Evolutionary conservation across 2,888 invertebrate genomes (phyloP), one percentile per base, ranked within the genome.

Genomic region (Luffia ferchaultella): DNA sequence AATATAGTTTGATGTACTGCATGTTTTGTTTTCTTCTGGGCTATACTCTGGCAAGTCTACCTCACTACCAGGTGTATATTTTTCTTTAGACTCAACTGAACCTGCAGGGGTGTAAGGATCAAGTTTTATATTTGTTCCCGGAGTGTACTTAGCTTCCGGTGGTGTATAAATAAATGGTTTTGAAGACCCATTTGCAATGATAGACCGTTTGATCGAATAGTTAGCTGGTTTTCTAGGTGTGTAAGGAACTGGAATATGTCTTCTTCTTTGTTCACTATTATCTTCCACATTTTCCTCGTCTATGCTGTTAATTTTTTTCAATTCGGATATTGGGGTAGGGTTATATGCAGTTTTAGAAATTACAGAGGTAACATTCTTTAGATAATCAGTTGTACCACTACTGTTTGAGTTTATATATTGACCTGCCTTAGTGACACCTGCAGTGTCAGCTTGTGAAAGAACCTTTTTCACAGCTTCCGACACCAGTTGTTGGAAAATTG

Each of bases 241-340:
- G 51, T 85, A 85, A 20, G 85, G 85, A 46, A 85, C 83, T 49
- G 85, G 85, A 58, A 85, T 85, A 59, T 85, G 85, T 60, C 73
- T 70, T 55, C 67, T 76, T 58, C 67, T 70, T 60, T 74, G 74
- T 58, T 80, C 80, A 53, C 60, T 64, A 45, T 53, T 56, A 42
- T 76, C 78, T 49, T 76, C 74, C 52, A 57, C 62, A 48, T 62
- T 69, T 55, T 72, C 75, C 30, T 60, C 57, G 46, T 73, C 74
- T 50, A 61, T 56, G 57, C 62, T 73, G 56, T 64, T 73, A 53
- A 76, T 76, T 65, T 83, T 85, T 53, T 83, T 78, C 20, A 89
- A 68, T 68, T 89, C 87, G 0, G 88, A 73, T 62, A 89, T 89
- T 1, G 89, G 89, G 1, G 89, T 89, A 18, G 89, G 89, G 63